These are phyloP conservation scores for Poicephalus meyeri DNA, from an alignment of 2,113 vertebrate species.

Conservation along the genomic window DNA sequence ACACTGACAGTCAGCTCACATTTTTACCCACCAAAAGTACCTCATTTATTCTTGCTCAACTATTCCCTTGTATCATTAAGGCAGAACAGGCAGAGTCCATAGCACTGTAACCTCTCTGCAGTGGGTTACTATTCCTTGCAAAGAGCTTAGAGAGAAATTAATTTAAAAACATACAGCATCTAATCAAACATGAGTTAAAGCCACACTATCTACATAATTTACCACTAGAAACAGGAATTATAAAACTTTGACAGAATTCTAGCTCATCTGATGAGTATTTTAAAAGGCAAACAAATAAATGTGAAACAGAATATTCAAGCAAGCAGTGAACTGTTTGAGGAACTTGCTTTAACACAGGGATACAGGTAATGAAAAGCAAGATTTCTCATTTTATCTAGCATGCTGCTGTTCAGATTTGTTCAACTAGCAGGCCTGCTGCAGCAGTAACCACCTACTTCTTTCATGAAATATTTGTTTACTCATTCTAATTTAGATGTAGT, in stretches of 20 bases:
- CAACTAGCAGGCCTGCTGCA: not conserved
- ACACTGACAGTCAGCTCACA: conserved; percentile 81
- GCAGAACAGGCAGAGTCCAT: conserved; percentile 75
- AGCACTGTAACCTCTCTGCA: conserved; percentile 79
- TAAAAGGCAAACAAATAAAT: not conserved
- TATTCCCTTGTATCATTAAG: conserved; percentile 81
- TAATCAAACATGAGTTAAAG: conserved; percentile 70
- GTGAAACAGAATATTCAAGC: not conserved
- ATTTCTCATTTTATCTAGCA: not conserved
- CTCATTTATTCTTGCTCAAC: conserved; percentile 84
- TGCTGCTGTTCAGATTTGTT: not conserved
- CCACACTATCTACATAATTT: conserved; percentile 27
- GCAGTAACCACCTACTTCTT: not conserved
- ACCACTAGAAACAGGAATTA: conserved; percentile 41
- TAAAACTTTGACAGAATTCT: conserved; percentile 23
- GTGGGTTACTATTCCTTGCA: conserved; percentile 70
- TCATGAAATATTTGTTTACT: not conserved
- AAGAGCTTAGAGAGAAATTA: conserved; percentile 71
- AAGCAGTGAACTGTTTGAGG: not conserved
- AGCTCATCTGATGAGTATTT: not conserved
- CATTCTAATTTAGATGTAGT: not conserved
- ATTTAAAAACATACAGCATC: conserved; percentile 70
- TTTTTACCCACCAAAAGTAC: conserved; percentile 78
- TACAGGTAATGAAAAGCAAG: not conserved
- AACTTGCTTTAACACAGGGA: not conserved